Evolutionary conservation across 92 coral and sea anemone genomes (phyloP), one percentile per base, ranked within the genome.

Genomic region (Zoanthus sansibaricus): DNA sequence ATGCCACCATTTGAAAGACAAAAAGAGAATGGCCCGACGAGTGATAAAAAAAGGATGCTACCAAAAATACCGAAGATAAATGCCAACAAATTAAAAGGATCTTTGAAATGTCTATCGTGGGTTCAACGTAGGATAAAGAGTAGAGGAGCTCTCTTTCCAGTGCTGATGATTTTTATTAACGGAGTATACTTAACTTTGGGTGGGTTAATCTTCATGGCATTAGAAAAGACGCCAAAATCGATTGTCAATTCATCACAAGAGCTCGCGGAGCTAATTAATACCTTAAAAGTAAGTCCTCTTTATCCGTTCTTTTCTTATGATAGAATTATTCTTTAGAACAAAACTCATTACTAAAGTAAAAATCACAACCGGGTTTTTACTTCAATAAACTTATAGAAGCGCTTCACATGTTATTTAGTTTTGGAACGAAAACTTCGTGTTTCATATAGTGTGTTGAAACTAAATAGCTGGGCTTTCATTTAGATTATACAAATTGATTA

Each of bases 81-180:
- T 51, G 55, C 84, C 21, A 85, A 88, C 17, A 89, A 92, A 47
- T 82, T 94, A 25, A 92, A 91, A 76, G 87, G 98, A 0, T 90
- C 96, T 15, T 44, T 93, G 89, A 94, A 91, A 75, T 94, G 98
- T 68, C 9, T 94, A 30, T 49, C 89, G 54, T 94, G 98, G 98
- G 52, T 94, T 13, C 87, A 82, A 59, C 89, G 87, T 71, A 94
- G 91, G 76, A 89, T 94, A n/a, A 86, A 89, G 51, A 91, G 84
- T 77, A 89, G 84, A 33, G 98, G 95, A 0, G 94, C 94, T 11
- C 75, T 89, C 0, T 94, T 94, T 82, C 98, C 98, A 0, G 86
- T 95, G n/a, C 90, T 93, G n/a, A 87, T 95, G 94, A 74, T 95
- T 16, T 20, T 88, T 3, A 71, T 94, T 15, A 95, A 95, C 84